Percentiles rank a stretch among this genome's conserved stretches.
These are phyloP conservation scores for Ploceus nigricollis DNA, from an alignment of 2,113 vertebrate genomes.

Conservation along the genomic window DNA sequence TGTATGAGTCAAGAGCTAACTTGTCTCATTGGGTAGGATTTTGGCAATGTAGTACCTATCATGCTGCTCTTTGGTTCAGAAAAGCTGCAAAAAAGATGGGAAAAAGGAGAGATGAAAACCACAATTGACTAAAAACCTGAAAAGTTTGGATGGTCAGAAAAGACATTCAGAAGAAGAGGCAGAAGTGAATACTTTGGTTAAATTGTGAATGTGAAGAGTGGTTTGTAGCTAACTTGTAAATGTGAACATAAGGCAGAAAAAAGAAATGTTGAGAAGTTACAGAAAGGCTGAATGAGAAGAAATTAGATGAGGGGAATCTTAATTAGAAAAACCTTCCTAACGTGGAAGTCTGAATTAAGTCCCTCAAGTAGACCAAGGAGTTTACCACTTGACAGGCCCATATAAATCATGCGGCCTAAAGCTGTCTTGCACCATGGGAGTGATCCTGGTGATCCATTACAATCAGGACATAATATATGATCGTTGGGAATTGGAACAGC, in stretches of 20 bases:
- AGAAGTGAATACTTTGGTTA: neutral
- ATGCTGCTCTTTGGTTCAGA: neutral
- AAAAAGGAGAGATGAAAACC: neutral
- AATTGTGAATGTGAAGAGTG: neutral
- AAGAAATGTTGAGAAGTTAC: neutral
- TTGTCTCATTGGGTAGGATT: neutral
- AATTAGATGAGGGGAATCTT: neutral
- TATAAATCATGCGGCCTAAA: neutral
- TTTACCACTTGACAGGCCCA: neutral
- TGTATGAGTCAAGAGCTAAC: neutral
- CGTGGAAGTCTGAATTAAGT: neutral
- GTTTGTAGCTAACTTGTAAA: neutral
- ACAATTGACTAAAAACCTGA: neutral
- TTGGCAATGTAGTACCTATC: neutral
- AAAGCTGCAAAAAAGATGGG: neutral
- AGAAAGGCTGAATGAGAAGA: neutral
- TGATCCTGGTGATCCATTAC: neutral
- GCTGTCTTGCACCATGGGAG: neutral
- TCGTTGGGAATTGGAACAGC: neutral
- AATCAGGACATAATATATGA: neutral
- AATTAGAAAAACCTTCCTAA: neutral
- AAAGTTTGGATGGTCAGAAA: neutral
- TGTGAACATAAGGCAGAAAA: neutral
- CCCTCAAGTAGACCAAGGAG: neutral
- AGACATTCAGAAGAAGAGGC: neutral